Evolutionary conservation across 2,113 vertebrate genomes (phyloP), one percentile per base, ranked within the genome.

Genomic region (Anoura caudifer): DNA sequence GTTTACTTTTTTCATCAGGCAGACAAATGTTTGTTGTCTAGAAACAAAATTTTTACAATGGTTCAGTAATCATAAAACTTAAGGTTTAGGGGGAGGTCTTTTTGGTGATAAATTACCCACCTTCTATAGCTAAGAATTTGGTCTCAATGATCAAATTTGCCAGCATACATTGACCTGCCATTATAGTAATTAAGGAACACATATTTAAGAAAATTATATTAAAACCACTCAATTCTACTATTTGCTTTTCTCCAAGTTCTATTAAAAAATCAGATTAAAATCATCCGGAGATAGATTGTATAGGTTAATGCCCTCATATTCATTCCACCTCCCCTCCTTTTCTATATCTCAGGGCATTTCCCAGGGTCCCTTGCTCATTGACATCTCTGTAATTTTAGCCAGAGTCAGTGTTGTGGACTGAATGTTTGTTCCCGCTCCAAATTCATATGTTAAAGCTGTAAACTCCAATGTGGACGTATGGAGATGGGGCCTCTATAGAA

Each of bases 41-140:
- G 45, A 92, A 96, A 95, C 3, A 87, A 93, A 90, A 85, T 82
- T 81, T 95, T 28, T 88, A 45, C 36, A 54, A 45, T 90, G 41
- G 9, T 87, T 36, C 45, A 69, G 47, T 76, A 52, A 59, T 81
- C 14, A 61, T 75, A 92, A 86, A 67, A 19, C 22, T 94, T 83
- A 43, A 84, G 19, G 10, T 80, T 54, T 84, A 50, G 10, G 33
- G 22, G 10, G 12, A 47, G 3, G 2, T 41, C 85, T 79, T 90
- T 88, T 67, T 22, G 31, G 28, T 50, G 2, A 87, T 59, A 90
- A 56, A 59, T 47, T 72, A 92, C 16, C 3, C 31, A 93, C 89
- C 82, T 95, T 90, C 28, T 93, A 0, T 84, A 93, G 79, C 11
- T 3, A 77, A 82, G 12, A 47, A 76, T 96, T 83, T 87, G 28